A percentile compares a stretch with the other conserved stretches of the same genome.
These are phyloP conservation scores for Leptogaster cylindrica DNA, from an alignment of 2,888 invertebrate genomes.

Conservation along the genomic window DNA sequence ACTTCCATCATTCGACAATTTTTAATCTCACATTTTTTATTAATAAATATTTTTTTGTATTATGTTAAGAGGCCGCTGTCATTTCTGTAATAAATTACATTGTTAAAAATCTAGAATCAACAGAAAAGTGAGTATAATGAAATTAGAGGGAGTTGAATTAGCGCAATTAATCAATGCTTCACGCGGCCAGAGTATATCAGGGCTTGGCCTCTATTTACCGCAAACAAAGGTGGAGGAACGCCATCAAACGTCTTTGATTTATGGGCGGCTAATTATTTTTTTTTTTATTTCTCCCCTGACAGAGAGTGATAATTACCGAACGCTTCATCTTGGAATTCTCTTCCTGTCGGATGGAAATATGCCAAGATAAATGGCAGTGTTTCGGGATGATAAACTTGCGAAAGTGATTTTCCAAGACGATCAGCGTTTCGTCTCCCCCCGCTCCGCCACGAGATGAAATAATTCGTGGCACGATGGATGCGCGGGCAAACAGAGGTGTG, in stretches of 20 bases:
- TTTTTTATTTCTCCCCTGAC: slow-evolving; percentile 8
- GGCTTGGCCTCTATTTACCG: slow-evolving; percentile 25
- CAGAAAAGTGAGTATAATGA: slow-evolving; percentile 32
- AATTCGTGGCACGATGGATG: neutral
- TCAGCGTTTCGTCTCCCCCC: slow-evolving; percentile 6
- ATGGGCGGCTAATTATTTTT: slow-evolving; percentile 38
- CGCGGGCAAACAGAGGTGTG: slow-evolving; percentile 17
- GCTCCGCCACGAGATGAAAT: neutral
- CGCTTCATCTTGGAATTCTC: slow-evolving; percentile 44
- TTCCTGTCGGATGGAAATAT: slow-evolving; percentile 25
- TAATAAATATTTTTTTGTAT: too few species aligned
- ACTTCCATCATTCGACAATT: too few species aligned
- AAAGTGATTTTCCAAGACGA: slow-evolving; percentile 9
- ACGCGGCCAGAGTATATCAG: slow-evolving; percentile 27
- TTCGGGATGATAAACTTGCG: slow-evolving; percentile 30
- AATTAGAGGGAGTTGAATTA: slow-evolving; percentile 43
- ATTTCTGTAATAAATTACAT: slow-evolving; percentile 28
- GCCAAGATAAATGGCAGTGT: slow-evolving; percentile 31
- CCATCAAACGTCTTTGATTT: slow-evolving; percentile 38
- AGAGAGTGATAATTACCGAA: slow-evolving; percentile 44
- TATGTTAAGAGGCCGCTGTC: too few species aligned
- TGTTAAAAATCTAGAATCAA: slow-evolving; percentile 32
- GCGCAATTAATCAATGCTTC: slow-evolving; percentile 43
- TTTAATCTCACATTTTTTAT: too few species aligned
- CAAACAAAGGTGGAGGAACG: slow-evolving; percentile 23